Percentiles rank a stretch among this genome's conserved stretches.
phyloP scores from a whole-genome alignment of 1,140 invertebrate species.

The Planococcus citri region DNA sequence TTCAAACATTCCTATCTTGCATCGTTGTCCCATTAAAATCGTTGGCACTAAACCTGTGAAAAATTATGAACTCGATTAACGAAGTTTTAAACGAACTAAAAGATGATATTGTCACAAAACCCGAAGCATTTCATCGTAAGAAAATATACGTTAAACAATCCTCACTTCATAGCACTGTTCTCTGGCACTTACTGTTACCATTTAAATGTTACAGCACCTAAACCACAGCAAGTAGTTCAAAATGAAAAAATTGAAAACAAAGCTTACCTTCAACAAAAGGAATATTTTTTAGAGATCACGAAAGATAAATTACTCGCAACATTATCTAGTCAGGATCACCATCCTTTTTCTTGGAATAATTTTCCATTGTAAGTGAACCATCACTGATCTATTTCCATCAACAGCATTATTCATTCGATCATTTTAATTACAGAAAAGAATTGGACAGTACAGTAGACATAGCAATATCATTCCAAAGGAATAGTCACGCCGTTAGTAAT shows the following conservation, averaged over 20 bases:
- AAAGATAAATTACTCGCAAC: not conserved
- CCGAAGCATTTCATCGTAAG: not conserved
- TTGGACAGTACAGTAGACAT: not conserved
- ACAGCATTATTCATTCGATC: not conserved
- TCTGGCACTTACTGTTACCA: not conserved
- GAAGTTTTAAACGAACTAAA: constrained; percentile 8
- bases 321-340: not conserved
- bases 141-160: not conserved
- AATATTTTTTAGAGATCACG: not conserved
- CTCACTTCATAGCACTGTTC: too few relatives aligned
- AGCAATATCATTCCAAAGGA: not conserved
- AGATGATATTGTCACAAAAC: not conserved
- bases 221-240: not conserved
- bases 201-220: not conserved
- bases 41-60: too few relatives aligned
- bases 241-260: not conserved
- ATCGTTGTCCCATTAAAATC: too few relatives aligned
- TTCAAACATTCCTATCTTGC: too few relatives aligned
- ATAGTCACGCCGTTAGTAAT: not conserved
- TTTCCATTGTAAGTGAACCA: not conserved
- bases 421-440: not conserved
- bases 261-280: not conserved
- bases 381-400: not conserved
- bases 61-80: not conserved
- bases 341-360: not conserved